These are phyloP conservation scores for Phyllopteryx taeniolatus DNA, from an alignment of 2,113 vertebrate genomes.

Conservation along the genomic window DNA sequence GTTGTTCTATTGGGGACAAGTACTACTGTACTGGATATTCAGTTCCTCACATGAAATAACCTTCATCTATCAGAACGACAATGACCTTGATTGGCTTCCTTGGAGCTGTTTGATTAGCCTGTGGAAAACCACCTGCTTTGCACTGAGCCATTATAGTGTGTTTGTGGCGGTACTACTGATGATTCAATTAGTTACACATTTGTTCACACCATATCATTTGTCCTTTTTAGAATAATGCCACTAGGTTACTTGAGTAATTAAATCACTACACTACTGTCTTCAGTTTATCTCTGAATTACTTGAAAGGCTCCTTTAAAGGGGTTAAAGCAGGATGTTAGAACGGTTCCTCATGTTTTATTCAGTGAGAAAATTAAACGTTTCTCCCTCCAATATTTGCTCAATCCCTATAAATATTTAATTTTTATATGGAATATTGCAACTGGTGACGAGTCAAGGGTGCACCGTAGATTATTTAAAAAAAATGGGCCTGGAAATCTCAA, in stretches of 20 bases:
- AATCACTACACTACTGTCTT: slow-evolving; percentile 10
- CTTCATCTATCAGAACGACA: background rate
- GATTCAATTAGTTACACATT: background rate
- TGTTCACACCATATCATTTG: background rate
- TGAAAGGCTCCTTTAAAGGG: no score
- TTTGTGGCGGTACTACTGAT: background rate
- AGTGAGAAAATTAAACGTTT: background rate
- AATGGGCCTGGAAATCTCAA: no score
- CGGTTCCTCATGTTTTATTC: background rate
- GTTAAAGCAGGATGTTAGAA: background rate
- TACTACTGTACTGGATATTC: background rate
- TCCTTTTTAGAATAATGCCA: slow-evolving; percentile 1
- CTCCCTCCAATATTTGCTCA: no score
- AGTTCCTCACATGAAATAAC: background rate
- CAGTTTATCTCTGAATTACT: background rate
- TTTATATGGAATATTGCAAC: no score
- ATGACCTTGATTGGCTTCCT: background rate
- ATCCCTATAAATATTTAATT: no score
- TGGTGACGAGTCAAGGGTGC: no score
- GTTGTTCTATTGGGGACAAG: background rate
- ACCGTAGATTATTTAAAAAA: no score
- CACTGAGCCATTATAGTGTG: background rate
- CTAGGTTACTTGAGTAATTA: slow-evolving; percentile 14
- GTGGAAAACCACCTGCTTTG: background rate
- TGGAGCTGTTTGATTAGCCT: background rate